Evolutionary conservation across 2,797 vertebrate species (phyloP).

Genomic region (Apogon hyalosoma): DNA sequence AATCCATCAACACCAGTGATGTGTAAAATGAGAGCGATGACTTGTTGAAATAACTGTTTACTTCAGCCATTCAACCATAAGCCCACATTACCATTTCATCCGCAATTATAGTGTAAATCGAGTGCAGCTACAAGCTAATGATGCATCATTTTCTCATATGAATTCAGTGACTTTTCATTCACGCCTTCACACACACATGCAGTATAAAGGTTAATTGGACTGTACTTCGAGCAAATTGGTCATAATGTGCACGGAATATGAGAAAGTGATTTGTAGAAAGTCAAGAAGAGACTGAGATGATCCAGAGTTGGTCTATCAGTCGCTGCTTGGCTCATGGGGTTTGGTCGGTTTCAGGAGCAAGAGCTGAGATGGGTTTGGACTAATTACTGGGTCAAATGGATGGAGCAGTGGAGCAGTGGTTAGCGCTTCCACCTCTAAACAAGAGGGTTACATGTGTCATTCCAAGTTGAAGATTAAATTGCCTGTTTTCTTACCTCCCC

Average conservation of each 20-base stretch:
- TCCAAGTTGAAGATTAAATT: no score
- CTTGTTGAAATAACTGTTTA: slow-evolving; percentile 25
- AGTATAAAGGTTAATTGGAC: slow-evolving; percentile 18
- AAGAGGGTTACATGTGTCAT: no score
- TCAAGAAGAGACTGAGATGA: neutral
- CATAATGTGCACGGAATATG: no score
- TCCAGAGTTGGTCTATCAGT: no score
- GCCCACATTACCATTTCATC: neutral
- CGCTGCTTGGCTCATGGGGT: no score
- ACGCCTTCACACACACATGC: neutral
- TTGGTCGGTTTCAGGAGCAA: no score
- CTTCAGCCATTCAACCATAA: neutral
- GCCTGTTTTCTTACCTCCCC: no score
- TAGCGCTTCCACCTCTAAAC: no score
- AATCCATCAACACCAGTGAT: neutral
- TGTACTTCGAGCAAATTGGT: neutral
- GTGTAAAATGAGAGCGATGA: slow-evolving; percentile 8
- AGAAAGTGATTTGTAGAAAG: neutral
- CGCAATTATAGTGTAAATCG: slow-evolving; percentile 14
- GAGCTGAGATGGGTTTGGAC: no score
- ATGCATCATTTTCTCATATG: slow-evolving; percentile 31
- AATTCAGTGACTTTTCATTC: slow-evolving; percentile 12
- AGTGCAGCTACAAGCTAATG: slow-evolving; percentile 31
- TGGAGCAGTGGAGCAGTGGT: no score
- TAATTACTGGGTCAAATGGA: no score